Percentiles rank a stretch among this genome's conserved stretches.
Conservation (phyloP, 1,140 invertebrate species). For the Calycopis cecrops region DNA sequence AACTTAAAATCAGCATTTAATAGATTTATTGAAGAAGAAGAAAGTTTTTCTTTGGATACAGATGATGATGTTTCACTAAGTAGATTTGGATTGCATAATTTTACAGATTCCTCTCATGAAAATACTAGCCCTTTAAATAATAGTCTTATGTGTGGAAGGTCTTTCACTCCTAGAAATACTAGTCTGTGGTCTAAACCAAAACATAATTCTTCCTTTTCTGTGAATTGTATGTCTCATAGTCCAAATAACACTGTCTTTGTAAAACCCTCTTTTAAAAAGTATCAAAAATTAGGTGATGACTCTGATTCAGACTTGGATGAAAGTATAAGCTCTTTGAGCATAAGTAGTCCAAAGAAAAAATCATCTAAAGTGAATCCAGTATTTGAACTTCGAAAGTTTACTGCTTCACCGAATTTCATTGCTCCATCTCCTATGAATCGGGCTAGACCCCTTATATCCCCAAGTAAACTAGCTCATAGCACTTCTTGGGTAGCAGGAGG, state of each 20-base stretch:
- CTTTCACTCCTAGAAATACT: constrained; percentile 50
- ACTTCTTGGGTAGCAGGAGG: constrained; percentile 73
- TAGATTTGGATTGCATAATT: constrained; percentile 61
- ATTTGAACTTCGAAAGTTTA: constrained; percentile 64
- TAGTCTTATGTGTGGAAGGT: constrained; percentile 48
- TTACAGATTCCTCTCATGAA: constrained; percentile 58
- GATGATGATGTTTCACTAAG: constrained; percentile 65
- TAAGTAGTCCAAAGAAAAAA: constrained; percentile 57
- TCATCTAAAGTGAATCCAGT: constrained; percentile 47
- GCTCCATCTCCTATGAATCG: constrained; percentile 47
- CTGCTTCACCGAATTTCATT: constrained; percentile 62
- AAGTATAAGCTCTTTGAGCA: constrained; percentile 65
- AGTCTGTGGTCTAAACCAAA: constrained; percentile 57
- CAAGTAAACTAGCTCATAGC: constrained; percentile 64
- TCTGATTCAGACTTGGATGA: constrained; percentile 69
- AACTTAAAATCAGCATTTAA: constrained; percentile 4
- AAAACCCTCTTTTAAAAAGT: constrained; percentile 61
- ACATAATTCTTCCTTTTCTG: constrained; percentile 57
- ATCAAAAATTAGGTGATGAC: constrained; percentile 56
- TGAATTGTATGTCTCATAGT: constrained; percentile 47
- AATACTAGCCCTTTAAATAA: constrained; percentile 41
- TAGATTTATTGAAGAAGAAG: constrained; percentile 43
- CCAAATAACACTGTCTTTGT: constrained; percentile 50
- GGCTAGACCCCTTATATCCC: constrained; percentile 61
- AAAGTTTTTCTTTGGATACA: constrained; percentile 45